A percentile compares a stretch with the other conserved stretches of the same genome.
Evolutionary conservation across 1,140 invertebrate species (phyloP).

Genomic region (Temnothorax curvispinosus): DNA sequence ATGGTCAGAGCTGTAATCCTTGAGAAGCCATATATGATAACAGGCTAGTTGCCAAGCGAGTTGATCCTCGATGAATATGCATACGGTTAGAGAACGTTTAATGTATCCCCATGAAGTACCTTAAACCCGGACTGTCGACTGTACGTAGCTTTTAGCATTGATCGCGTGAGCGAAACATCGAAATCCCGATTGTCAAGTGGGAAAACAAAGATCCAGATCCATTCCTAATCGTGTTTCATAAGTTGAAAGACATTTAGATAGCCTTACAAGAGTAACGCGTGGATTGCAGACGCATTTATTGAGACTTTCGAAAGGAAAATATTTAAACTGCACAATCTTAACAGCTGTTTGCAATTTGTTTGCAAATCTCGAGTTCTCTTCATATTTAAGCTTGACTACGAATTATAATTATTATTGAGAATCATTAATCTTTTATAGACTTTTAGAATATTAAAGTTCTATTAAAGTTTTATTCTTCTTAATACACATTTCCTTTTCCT

Average conservation of each 20-base stretch:
- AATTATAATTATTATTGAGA: neutral
- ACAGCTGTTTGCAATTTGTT: neutral
- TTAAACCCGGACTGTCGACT: neutral
- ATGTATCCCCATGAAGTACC: neutral
- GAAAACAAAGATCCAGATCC: neutral
- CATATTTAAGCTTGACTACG: neutral
- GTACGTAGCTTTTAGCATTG: neutral
- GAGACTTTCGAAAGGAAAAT: neutral
- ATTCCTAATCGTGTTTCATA: conserved; percentile 5
- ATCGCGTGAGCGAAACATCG: neutral
- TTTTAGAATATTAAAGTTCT: neutral
- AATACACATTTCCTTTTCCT: neutral
- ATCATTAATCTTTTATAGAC: neutral
- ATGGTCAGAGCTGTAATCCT: neutral
- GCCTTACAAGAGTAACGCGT: neutral
- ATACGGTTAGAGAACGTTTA: neutral
- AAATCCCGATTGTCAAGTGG: neutral
- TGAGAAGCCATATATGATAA: neutral
- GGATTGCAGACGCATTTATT: neutral
- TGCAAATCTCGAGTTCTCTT: neutral
- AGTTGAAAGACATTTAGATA: neutral
- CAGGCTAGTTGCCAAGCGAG: conserved; percentile 15
- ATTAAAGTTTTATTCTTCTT: neutral
- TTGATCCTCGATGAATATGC: conserved; percentile 32
- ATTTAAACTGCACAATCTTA: neutral